These are phyloP conservation scores for Distichodus sexfasciatus DNA, from an alignment of 2,797 vertebrate species.

Conservation along the genomic window DNA sequence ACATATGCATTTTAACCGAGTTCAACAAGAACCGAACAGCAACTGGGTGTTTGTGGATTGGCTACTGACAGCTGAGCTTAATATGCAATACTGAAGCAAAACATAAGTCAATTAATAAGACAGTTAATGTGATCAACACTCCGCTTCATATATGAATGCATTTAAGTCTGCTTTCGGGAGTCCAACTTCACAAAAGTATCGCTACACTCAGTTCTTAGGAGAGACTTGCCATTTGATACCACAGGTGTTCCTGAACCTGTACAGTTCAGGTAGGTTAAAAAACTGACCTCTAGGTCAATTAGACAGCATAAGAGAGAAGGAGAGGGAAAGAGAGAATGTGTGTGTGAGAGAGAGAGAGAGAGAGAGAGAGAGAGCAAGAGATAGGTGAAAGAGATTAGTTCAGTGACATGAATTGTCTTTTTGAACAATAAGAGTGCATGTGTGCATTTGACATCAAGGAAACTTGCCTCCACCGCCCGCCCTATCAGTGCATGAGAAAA, in stretches of 20 bases:
- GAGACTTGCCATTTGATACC: conserved; percentile 54
- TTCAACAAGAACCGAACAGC: conserved; percentile 66
- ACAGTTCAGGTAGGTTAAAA: conserved; percentile 41
- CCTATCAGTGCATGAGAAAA: conserved; percentile 62
- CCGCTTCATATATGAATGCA: conserved; percentile 52
- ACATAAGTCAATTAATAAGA: conserved; percentile 53
- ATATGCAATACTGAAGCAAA: conserved; percentile 57
- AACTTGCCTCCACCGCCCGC: conserved; percentile 42
- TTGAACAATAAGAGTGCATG: conserved; percentile 57
- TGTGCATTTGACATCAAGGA: conserved; percentile 56
- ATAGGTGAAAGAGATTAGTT: too few relatives aligned
- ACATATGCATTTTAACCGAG: conserved; percentile 72
- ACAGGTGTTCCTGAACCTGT: conserved; percentile 54
- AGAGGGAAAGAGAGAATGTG: neutral
- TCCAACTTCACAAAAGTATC: conserved; percentile 50
- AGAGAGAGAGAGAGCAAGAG: neutral
- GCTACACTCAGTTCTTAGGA: conserved; percentile 49
- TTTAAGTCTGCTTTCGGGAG: conserved; percentile 52
- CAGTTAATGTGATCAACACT: conserved; percentile 53
- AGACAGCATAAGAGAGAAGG: conserved; percentile 8
- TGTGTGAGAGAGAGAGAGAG: conserved; percentile 11
- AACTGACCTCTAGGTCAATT: conserved; percentile 38
- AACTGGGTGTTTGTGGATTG: conserved; percentile 61
- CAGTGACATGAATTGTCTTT: conserved; percentile 37
- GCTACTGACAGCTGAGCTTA: conserved; percentile 59